These are phyloP conservation scores for Hydrolagus affinis DNA, from an alignment of 2,113 vertebrate species.

Conservation along the genomic window DNA sequence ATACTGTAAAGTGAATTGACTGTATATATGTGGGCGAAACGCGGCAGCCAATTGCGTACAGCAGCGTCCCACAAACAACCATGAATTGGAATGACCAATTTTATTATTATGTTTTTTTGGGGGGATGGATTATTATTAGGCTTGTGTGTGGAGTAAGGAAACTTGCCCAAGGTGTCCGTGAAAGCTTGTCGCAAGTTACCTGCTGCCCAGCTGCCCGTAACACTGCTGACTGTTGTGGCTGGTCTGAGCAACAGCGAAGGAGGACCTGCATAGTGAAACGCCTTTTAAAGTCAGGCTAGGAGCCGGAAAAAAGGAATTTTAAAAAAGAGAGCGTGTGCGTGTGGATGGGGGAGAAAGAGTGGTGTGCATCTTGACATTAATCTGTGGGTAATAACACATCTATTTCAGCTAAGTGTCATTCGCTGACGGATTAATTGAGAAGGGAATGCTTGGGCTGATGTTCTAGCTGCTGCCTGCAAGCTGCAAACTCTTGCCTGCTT, in stretches of 20 bases:
- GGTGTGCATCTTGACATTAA: conserved; percentile 33
- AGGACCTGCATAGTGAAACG: background rate
- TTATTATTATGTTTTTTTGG: too few species aligned
- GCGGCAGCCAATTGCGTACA: too few species aligned
- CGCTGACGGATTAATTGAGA: conserved; percentile 33
- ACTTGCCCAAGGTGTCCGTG: too few species aligned
- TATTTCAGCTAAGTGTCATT: conserved; percentile 35
- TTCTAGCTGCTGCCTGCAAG: conserved; percentile 30
- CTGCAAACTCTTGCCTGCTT: conserved; percentile 32
- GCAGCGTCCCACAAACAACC: too few species aligned
- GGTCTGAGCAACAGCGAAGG: background rate
- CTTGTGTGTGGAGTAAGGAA: too few species aligned
- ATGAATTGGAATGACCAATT: too few species aligned
- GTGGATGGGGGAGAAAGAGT: background rate
- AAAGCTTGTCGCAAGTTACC: background rate
- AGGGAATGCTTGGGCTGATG: conserved; percentile 30
- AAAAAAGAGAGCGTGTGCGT: background rate
- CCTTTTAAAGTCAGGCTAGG: background rate
- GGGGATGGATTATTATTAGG: too few species aligned
- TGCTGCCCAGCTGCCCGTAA: background rate
- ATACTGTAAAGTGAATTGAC: too few species aligned
- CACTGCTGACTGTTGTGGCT: conserved; percentile 15
- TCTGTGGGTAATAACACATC: conserved; percentile 35
- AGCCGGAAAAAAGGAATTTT: background rate
- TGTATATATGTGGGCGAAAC: too few species aligned